Conservation (phyloP, 2,888 invertebrate species). For the Drosophila monieri region DNA sequence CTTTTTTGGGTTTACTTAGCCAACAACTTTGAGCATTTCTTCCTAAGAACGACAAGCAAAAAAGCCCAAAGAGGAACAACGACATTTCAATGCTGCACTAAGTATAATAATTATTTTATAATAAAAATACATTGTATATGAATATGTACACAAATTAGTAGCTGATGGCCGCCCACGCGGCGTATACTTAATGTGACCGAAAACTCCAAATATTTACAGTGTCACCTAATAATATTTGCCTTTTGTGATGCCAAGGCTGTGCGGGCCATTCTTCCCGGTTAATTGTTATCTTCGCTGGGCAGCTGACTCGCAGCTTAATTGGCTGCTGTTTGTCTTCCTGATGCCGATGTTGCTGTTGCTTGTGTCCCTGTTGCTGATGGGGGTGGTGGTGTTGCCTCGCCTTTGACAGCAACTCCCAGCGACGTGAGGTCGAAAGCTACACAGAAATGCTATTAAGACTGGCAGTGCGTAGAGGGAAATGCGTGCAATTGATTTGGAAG, state of each 20-base stretch:
- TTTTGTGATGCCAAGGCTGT: conserved; percentile 38
- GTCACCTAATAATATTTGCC: conserved; percentile 45
- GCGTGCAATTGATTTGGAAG: conserved; percentile 73
- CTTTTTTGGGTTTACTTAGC: conserved; percentile 25
- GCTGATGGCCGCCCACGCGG: conserved; percentile 49
- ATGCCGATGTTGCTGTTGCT: conserved; percentile 32
- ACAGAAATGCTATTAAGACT: conserved; percentile 79
- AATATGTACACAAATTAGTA: conserved; percentile 38
- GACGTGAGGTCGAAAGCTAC: conserved; percentile 44
- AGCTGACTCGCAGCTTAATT: conserved; percentile 54
- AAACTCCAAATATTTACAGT: conserved; percentile 66
- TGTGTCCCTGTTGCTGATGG: conserved; percentile 26
- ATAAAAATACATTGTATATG: conserved; percentile 24
- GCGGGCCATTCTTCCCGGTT: conserved; percentile 51
- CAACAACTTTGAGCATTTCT: conserved; percentile 47
- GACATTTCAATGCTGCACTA: conserved; percentile 33
- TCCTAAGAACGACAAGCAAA: conserved; percentile 37
- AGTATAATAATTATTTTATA: conserved; percentile 12
- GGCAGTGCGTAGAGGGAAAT: conserved; percentile 73
- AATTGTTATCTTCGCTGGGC: conserved; percentile 76
- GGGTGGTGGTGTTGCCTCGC: conserved; percentile 31
- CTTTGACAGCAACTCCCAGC: conserved; percentile 20
- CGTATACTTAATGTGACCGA: conserved; percentile 69
- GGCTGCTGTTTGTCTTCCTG: conserved; percentile 34
- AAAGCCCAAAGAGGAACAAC: conserved; percentile 51